Percentiles rank a stretch among this genome's conserved stretches.
Conservation (phyloP, 2,888 invertebrate species). For the Hartigia nigra region DNA sequence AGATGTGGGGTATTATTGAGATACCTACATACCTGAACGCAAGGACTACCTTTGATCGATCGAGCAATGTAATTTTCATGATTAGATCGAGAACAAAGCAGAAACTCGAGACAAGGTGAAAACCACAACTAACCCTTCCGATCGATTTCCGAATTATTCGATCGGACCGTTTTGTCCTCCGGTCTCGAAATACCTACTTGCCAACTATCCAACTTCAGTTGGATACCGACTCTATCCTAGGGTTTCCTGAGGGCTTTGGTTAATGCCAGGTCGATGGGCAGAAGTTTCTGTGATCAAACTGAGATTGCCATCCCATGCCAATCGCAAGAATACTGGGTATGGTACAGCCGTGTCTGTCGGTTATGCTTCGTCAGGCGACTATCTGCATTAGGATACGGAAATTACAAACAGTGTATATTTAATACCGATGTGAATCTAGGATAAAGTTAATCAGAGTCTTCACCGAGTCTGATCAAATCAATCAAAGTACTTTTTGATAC, state of each 20-base stretch:
- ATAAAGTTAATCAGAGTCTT: background rate
- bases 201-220: background rate
- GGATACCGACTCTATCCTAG: conserved; percentile 18
- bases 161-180: background rate
- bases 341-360: background rate
- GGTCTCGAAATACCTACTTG: background rate
- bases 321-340: conserved; percentile 29
- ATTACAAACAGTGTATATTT: background rate
- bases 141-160: conserved; percentile 20
- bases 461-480: background rate
- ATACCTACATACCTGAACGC: background rate
- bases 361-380: background rate
- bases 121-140: conserved; percentile 20
- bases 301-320: conserved; percentile 46
- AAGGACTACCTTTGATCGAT: conserved; percentile 46
- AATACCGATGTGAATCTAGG: background rate
- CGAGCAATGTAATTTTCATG: conserved; percentile 51
- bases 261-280: background rate
- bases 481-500: background rate
- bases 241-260: conserved; percentile 11
- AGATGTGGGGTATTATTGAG: background rate
- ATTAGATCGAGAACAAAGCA: conserved; percentile 51
- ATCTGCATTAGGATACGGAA: background rate
- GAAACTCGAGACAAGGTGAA: conserved; percentile 35
- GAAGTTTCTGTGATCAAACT: conserved; percentile 42